Percentiles rank a stretch among this genome's conserved stretches.
phyloP scores from a whole-genome alignment of 2,888 invertebrate genomes.

The Drosophila seclusa region DNA sequence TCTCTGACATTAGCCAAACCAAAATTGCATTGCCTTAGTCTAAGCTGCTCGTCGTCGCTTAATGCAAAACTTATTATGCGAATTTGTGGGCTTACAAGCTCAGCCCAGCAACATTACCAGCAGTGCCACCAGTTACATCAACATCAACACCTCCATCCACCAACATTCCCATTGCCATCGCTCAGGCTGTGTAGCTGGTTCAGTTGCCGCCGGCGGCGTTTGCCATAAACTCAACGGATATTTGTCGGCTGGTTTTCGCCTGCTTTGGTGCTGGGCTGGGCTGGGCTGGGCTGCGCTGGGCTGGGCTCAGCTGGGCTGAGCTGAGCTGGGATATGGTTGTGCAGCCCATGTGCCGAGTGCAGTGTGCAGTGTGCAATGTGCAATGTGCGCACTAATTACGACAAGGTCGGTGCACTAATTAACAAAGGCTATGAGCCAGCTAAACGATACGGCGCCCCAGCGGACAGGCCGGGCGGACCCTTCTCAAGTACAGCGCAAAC shows the following conservation, averaged over 20 bases:
- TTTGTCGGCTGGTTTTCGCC: constrained; percentile 46
- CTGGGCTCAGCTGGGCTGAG: not conserved
- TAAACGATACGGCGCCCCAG: constrained; percentile 61
- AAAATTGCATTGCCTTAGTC: constrained; percentile 58
- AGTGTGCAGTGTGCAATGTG: constrained; percentile 38
- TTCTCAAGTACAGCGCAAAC: constrained; percentile 24
- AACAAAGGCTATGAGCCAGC: constrained; percentile 77
- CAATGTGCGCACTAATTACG: constrained; percentile 73
- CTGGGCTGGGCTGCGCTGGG: constrained; percentile 1
- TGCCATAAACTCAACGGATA: constrained; percentile 59
- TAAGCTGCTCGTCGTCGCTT: constrained; percentile 37
- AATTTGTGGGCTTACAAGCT: constrained; percentile 58
- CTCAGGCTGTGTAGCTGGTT: constrained; percentile 17
- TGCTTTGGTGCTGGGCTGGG: constrained; percentile 5
- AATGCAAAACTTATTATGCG: constrained; percentile 69
- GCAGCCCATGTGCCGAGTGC: constrained; percentile 7
- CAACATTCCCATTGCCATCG: constrained; percentile 1
- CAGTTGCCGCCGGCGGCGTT: constrained; percentile 43
- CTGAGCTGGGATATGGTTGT: not conserved
- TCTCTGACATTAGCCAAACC: constrained; percentile 33
- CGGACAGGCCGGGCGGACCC: constrained; percentile 11
- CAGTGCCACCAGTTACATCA: not conserved
- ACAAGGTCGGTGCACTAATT: constrained; percentile 78
- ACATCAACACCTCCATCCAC: not conserved
- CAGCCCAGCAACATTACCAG: constrained; percentile 23